Evolutionary conservation across 2,797 vertebrate genomes (phyloP).

Genomic region (Trichosurus vulpecula): DNA sequence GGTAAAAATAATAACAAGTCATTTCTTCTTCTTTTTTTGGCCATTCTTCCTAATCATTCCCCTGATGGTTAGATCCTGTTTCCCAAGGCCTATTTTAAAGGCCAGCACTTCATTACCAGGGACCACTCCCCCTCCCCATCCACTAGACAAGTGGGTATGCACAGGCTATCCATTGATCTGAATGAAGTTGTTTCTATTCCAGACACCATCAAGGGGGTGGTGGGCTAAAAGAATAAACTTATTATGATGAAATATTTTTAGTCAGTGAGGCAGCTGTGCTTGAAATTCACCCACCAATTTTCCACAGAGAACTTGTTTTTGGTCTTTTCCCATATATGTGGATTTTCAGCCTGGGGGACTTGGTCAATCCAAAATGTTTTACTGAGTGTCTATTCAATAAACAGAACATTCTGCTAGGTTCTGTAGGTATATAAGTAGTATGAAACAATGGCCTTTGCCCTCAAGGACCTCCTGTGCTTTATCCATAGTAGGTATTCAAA

Average conservation of each 20-base stretch:
- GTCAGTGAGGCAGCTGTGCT: neutral
- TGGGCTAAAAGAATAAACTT: neutral
- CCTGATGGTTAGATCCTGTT: constrained; percentile 36
- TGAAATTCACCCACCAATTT: neutral
- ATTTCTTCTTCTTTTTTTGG: neutral
- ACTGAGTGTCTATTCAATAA: constrained; percentile 37
- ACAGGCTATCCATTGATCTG: neutral
- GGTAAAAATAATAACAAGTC: constrained; percentile 69
- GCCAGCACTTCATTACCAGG: neutral
- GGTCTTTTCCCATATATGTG: neutral
- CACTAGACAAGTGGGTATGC: neutral
- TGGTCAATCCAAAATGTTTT: constrained; percentile 62
- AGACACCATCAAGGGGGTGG: neutral
- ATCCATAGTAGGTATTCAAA: neutral
- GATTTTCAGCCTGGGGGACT: constrained; percentile 52
- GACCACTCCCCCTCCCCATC: constrained; percentile 4
- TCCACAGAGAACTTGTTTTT: constrained; percentile 15
- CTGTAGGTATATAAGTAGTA: constrained; percentile 16
- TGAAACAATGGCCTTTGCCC: neutral
- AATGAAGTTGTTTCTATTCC: neutral
- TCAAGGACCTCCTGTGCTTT: neutral
- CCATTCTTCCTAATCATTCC: constrained; percentile 56
- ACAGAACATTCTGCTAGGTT: neutral
- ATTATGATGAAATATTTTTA: neutral
- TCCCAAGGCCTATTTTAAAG: constrained; percentile 16